Evolutionary conservation across 1,140 invertebrate species (phyloP).

Genomic region (Acyrthosiphon pisum): DNA sequence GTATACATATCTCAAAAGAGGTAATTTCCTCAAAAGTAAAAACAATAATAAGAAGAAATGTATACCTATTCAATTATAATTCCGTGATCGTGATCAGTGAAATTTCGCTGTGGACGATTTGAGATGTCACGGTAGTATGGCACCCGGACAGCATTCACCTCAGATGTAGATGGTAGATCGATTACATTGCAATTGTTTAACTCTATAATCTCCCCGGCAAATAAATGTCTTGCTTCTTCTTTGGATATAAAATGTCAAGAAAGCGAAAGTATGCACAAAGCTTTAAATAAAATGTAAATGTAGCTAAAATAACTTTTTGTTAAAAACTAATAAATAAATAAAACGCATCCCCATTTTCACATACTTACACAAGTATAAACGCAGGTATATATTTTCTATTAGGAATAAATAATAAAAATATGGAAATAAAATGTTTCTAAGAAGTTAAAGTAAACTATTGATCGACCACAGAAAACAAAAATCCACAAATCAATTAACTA

Average conservation of each 20-base stretch:
- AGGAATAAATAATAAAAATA: background rate
- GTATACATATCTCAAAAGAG: background rate
- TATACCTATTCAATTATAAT: constrained; percentile 39
- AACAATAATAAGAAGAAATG: background rate
- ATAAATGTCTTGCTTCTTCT: background rate
- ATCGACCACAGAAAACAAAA: background rate
- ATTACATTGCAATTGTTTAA: constrained; percentile 44
- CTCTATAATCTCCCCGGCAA: constrained; percentile 31
- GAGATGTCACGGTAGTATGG: constrained; percentile 43
- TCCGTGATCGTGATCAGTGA: constrained; percentile 52
- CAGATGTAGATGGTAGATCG: constrained; percentile 31
- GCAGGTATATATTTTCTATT: background rate
- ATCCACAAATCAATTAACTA: constrained; percentile 19
- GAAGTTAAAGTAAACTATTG: background rate
- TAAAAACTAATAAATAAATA: background rate
- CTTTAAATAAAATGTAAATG: background rate
- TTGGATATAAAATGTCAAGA: background rate
- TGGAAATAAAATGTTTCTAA: background rate
- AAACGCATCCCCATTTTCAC: background rate
- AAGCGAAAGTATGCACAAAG: constrained; percentile 26
- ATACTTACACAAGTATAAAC: background rate
- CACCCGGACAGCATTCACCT: constrained; percentile 32
- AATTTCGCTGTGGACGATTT: constrained; percentile 4
- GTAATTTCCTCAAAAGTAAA: constrained; percentile 27
- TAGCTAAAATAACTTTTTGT: background rate